Percentiles rank a stretch among this genome's conserved stretches.
These are phyloP conservation scores for Dinothrombium tinctorium DNA, from an alignment of 1,140 invertebrate species.

Conservation along the genomic window DNA sequence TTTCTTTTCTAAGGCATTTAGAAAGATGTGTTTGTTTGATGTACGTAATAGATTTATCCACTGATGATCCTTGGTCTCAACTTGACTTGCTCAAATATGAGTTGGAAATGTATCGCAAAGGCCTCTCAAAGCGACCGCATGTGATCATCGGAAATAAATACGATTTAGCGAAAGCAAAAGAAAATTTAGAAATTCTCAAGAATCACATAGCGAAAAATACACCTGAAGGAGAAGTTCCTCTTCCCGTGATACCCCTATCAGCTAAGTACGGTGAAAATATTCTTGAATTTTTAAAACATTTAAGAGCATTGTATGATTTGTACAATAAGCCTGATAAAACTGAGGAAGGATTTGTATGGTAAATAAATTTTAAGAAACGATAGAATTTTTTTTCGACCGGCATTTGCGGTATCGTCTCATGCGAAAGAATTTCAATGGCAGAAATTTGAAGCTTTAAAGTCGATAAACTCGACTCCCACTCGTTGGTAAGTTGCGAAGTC, in stretches of 20 bases:
- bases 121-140: constrained; percentile 37
- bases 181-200: constrained; percentile 29
- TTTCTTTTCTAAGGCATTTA: constrained; percentile 70
- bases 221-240: constrained; percentile 26
- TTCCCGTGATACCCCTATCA: constrained; percentile 48
- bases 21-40: constrained; percentile 62
- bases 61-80: constrained; percentile 38
- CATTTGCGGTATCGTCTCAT: no score
- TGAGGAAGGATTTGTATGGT: constrained; percentile 3
- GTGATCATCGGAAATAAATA: constrained; percentile 78
- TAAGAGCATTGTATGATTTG: constrained; percentile 44
- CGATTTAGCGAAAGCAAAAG: constrained; percentile 37
- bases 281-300: constrained; percentile 32
- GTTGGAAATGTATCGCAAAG: constrained; percentile 42
- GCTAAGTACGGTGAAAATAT: constrained; percentile 57
- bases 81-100: constrained; percentile 36
- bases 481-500: no score
- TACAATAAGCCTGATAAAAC: constrained; percentile 12
- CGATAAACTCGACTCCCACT: no score
- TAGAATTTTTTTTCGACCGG: no score
- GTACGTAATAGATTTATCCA: constrained; percentile 57
- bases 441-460: no score
- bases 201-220: constrained; percentile 12
- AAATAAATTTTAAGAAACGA: no score
- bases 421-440: no score